Evolutionary conservation across 2,113 vertebrate genomes (phyloP).

Genomic region (Emydocephalus ijimae): DNA sequence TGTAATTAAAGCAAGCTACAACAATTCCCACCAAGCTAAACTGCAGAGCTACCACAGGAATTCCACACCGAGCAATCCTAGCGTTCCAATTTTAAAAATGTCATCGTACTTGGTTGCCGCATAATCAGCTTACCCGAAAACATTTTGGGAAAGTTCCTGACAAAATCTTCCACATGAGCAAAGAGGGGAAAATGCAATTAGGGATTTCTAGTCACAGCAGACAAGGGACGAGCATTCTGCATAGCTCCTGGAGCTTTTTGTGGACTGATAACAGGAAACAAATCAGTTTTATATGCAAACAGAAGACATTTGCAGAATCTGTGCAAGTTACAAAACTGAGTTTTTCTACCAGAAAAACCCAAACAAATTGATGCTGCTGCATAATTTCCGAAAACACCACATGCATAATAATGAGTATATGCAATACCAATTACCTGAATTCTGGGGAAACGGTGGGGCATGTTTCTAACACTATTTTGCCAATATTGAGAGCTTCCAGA

Average conservation of each 20-base stretch:
- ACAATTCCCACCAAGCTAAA: no score
- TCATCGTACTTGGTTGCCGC: background rate
- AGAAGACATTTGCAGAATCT: background rate
- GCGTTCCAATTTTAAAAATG: background rate
- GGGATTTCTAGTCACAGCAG: background rate
- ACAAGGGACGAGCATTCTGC: background rate
- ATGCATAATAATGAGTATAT: background rate
- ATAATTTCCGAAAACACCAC: background rate
- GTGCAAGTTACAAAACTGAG: background rate
- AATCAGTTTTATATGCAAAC: background rate
- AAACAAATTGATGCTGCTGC: background rate
- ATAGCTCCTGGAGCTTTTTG: background rate
- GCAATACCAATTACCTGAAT: background rate
- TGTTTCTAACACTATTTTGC: background rate
- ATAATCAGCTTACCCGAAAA: background rate
- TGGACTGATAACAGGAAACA: background rate
- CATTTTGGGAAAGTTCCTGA: background rate
- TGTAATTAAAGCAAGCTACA: background rate
- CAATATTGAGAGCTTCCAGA: background rate
- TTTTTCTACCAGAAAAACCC: background rate
- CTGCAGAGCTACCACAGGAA: background rate
- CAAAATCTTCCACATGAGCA: background rate
- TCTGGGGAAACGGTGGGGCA: background rate
- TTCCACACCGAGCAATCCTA: background rate
- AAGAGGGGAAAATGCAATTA: background rate